These are phyloP conservation scores for Aurelia sp. DNA, from an alignment of 30 jellyfish, hydroid and myxozoan genomes.

Conservation along the genomic window DNA sequence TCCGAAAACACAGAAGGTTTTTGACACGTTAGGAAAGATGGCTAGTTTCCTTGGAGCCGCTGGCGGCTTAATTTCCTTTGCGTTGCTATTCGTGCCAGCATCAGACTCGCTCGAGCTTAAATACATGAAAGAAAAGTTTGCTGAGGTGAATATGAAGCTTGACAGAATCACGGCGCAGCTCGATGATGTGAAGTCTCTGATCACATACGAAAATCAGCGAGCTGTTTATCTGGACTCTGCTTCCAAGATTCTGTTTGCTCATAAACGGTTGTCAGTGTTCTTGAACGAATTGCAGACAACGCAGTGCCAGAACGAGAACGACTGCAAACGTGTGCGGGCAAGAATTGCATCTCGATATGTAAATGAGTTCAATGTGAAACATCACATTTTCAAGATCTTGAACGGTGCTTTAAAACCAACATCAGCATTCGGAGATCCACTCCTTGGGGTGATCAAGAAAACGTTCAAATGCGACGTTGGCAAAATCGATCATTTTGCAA, in stretches of 20 bases:
- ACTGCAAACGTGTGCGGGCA: slow-evolving; percentile 30
- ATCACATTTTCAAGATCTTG: slow-evolving; percentile 26
- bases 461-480: slow-evolving; percentile 46
- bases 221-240: slow-evolving; percentile 32
- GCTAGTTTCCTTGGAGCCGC: slow-evolving; percentile 59
- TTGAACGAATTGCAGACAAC: slow-evolving; percentile 31
- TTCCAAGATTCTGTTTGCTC: slow-evolving; percentile 19
- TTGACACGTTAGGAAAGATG: slow-evolving; percentile 30
- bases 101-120: slow-evolving; percentile 41
- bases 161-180: slow-evolving; percentile 50
- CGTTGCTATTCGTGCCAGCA: slow-evolving; percentile 21
- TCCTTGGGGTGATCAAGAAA: neutral
- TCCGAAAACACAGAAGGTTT: slow-evolving; percentile 32
- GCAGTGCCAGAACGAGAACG: slow-evolving; percentile 1
- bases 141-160: slow-evolving; percentile 60
- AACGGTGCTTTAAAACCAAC: slow-evolving; percentile 30
- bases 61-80: slow-evolving; percentile 49
- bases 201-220: slow-evolving; percentile 48
- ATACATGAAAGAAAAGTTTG: slow-evolving; percentile 44
- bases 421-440: slow-evolving; percentile 52
- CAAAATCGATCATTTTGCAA: slow-evolving; percentile 37
- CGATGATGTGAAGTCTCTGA: slow-evolving; percentile 21
- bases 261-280: slow-evolving; percentile 30
- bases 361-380: slow-evolving; percentile 27
- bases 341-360: slow-evolving; percentile 49